Evolutionary conservation across 2,888 invertebrate species (phyloP).

Genomic region (Calephelis perditalis): DNA sequence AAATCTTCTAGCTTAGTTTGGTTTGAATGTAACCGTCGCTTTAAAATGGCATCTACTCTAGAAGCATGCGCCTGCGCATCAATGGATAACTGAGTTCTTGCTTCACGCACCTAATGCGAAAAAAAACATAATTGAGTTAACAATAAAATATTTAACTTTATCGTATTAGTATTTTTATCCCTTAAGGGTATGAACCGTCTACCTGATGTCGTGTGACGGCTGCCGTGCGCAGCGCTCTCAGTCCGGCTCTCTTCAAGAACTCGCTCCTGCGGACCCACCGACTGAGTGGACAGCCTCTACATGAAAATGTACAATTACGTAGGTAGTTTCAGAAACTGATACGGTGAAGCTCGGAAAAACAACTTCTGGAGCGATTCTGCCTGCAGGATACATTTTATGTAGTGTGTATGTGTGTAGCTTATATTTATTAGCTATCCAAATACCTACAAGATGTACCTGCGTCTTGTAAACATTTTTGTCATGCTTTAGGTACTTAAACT

Average conservation of each 20-base stretch:
- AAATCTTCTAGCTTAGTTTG: constrained; percentile 85
- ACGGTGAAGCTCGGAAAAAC: too few relatives aligned
- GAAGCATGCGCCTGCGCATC: constrained; percentile 84
- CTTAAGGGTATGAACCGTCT: neutral
- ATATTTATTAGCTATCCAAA: too few relatives aligned
- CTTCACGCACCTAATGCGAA: constrained; percentile 75
- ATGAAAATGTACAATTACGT: too few relatives aligned
- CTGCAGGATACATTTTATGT: too few relatives aligned
- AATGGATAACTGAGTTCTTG: constrained; percentile 83
- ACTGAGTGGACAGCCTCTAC: constrained; percentile 45
- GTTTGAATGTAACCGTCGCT: constrained; percentile 87
- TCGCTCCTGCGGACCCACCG: constrained; percentile 57
- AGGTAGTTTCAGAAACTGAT: too few relatives aligned
- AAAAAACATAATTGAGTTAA: neutral
- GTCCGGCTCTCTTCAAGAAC: constrained; percentile 50
- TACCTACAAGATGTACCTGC: too few relatives aligned
- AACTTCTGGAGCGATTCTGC: too few relatives aligned
- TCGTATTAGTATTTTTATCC: neutral
- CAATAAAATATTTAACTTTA: neutral
- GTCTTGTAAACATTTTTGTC: too few relatives aligned
- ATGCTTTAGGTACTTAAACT: too few relatives aligned
- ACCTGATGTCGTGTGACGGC: constrained; percentile 57
- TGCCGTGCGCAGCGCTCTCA: constrained; percentile 49
- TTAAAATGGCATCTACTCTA: constrained; percentile 84
- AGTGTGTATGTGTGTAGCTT: too few relatives aligned